Evolutionary conservation across 2,797 vertebrate genomes (phyloP), one percentile per base, ranked within the genome.

Genomic region (Ciconia nigra): DNA sequence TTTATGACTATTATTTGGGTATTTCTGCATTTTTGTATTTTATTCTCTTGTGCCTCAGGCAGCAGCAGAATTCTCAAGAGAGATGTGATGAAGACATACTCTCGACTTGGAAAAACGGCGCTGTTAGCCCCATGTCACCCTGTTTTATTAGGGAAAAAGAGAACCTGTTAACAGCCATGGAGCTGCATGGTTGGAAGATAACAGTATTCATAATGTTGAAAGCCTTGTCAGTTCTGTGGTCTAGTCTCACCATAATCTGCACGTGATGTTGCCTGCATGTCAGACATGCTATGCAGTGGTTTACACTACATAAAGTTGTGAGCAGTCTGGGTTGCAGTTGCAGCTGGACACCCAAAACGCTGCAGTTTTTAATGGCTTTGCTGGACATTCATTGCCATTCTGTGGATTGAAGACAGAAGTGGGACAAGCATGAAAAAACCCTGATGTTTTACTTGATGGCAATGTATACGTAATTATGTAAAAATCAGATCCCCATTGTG

Each of bases 1-100:
- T 46, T 83, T 41, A 44, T 65, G 13, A 42, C 24, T 89, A 7
- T 73, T 86, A 67, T 79, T 81, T 15, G 9, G 28, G 4, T 83
- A n/a, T 87, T 94, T 88, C 61, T 91, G 72, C 55, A 33, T 73
- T 81, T 83, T 63, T 85, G 13, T 55, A 21, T 72, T 76, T 76
- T 67, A 55, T n/a, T 84, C 49, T 67, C 39, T 31, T 58, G 31
- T 77, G 67, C 74, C 89, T 91, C 33, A 37, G 87, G 82, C 84
- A 83, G 39, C 20, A 69, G 41, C 21, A 59, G 67, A 73, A 91
- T 80, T 89, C 67, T 93, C 39, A 24, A 21, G 87, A 78, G 66
- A 83, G 46, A 15, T 16, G 41, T 17, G 41, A 72, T 73, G 71
- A 77, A 91, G 82, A 58, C 2, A 5, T 63, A 12, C 19, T 73